Conservation (phyloP, 1,140 invertebrate genomes). For the Epicauta chinensis region DNA sequence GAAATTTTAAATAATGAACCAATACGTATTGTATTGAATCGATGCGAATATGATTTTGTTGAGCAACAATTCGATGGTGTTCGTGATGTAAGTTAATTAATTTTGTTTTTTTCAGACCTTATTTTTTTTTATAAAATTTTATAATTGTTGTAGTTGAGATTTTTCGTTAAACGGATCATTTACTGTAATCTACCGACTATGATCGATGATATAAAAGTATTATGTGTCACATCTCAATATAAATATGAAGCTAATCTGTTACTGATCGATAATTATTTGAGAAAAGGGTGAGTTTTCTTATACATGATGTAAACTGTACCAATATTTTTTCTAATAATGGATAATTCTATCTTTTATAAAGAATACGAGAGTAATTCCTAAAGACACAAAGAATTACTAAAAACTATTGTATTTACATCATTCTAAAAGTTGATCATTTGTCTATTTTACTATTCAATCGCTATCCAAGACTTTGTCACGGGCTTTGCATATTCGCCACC, state of each 20-base stretch:
- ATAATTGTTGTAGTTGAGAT: constrained; percentile 22
- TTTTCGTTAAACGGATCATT: constrained; percentile 23
- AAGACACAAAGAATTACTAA: too few species aligned
- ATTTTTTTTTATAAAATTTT: too few species aligned
- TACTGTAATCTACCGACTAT: constrained; percentile 24
- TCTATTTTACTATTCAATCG: too few species aligned
- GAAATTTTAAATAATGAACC: constrained; percentile 24
- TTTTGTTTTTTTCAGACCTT: too few species aligned
- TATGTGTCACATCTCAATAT: constrained; percentile 20
- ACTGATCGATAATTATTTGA: constrained; percentile 24
- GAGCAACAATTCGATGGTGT: constrained; percentile 1
- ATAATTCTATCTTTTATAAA: too few species aligned
- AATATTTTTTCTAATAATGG: too few species aligned
- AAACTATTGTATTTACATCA: too few species aligned
- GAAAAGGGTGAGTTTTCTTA: constrained; percentile 13
- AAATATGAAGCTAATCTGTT: constrained; percentile 19
- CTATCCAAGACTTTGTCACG: too few species aligned
- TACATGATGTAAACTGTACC: too few species aligned
- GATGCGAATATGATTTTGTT: constrained; percentile 14
- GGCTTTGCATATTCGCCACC: too few species aligned
- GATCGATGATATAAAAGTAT: constrained; percentile 25
- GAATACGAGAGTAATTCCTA: too few species aligned
- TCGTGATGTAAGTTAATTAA: neutral
- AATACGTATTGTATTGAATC: constrained; percentile 19
- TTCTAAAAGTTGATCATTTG: too few species aligned